phyloP scores from a whole-genome alignment of 2,888 invertebrate species.

The Himalopsyche tibetana region DNA sequence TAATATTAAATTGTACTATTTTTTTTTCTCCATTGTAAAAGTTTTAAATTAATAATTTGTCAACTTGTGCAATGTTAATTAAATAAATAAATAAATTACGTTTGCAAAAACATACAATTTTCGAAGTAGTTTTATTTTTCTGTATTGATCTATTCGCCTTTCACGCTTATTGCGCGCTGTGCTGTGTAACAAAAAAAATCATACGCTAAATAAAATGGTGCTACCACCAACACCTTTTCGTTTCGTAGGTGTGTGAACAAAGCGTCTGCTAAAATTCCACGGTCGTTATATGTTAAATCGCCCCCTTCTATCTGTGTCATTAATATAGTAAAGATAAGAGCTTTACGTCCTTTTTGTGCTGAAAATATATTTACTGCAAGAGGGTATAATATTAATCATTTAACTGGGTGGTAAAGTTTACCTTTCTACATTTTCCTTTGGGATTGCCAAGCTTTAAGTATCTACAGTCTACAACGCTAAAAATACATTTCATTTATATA shows the following conservation, averaged over 20 bases:
- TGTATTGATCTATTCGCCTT: too few relatives aligned
- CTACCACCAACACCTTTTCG: not conserved
- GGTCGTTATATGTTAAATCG: not conserved
- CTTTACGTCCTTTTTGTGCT: constrained; percentile 26
- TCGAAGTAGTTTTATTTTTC: too few relatives aligned
- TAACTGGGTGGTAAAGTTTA: constrained; percentile 10
- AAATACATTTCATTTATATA: constrained; percentile 10
- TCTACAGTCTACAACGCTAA: not conserved
- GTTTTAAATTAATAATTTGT: too few relatives aligned
- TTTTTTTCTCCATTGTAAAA: too few relatives aligned
- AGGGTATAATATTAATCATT: constrained; percentile 17
- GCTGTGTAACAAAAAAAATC: too few relatives aligned
- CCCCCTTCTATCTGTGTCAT: constrained; percentile 29
- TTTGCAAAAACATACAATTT: too few relatives aligned
- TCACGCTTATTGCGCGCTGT: too few relatives aligned
- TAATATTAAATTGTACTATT: too few relatives aligned
- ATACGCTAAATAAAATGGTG: not conserved
- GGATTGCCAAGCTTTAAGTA: constrained; percentile 1
- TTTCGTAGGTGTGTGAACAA: not conserved
- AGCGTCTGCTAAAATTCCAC: not conserved
- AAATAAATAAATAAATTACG: too few relatives aligned
- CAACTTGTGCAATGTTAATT: too few relatives aligned
- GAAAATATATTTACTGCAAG: constrained; percentile 10
- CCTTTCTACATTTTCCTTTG: constrained; percentile 13
- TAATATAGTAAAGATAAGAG: constrained; percentile 31